Evolutionary conservation across 2,797 vertebrate species (phyloP), one percentile per base, ranked within the genome.

Genomic region (Rallus crepitans): DNA sequence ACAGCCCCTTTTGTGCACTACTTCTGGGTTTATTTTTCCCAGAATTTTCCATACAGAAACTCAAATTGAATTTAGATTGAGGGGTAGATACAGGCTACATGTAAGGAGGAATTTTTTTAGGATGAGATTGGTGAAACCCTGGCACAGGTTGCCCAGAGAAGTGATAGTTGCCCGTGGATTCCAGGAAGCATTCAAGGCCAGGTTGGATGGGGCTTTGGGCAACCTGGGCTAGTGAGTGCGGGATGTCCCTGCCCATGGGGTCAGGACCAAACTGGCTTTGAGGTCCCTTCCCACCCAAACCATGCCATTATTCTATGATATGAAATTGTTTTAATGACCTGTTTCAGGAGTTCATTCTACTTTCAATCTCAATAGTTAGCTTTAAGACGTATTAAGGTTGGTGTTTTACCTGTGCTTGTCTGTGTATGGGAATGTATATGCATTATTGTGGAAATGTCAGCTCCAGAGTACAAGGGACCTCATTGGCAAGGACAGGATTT

Each of bases 91-190:
- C 7, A 37, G 48, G 24, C 2, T 47, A 42, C 15, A 8, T 24
- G 5, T 4, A 17, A n/a, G 15, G 31, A 55, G 20, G 25, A 42
- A 24, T 13, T 31, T 1, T 25, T 55, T 45, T 33, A 15, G 0
- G 0, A 1, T 23, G 40, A 35, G 14, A 42, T 7, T 40, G 30
- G 17, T 56, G 27, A 69, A 6, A 2, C 21, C 48, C 48, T 56
- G 40, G 15, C 11, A 1, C 8, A 25, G 69, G 30, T 25, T 81
- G 19, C 61, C 20, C 15, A 27, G 61, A 37, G 45, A 12, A 9
- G 39, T 14, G 20, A 24, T 9, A 2, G 19, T 28, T 39, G 55
- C 33, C 28, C 11, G 18, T 45, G 42, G 18, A 45, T 45, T 45
- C 18, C 8, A 9, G 42, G 42, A 45, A 45, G 17, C 18, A 19